A percentile compares a stretch with the other conserved stretches of the same genome.
Evolutionary conservation across 2,888 invertebrate genomes (phyloP).

Genomic region (Athetis lepigone): DNA sequence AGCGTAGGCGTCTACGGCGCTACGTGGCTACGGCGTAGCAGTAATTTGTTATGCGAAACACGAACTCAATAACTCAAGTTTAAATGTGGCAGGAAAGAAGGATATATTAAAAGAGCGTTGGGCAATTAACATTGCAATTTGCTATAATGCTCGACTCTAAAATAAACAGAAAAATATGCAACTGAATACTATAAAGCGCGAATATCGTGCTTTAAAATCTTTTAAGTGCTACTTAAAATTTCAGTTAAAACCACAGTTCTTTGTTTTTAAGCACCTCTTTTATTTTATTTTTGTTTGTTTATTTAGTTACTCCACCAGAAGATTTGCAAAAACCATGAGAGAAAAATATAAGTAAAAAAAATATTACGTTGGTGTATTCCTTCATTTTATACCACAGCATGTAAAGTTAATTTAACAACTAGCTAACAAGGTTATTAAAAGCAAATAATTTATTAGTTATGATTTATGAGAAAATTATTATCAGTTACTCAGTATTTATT

Average conservation of each 20-base stretch:
- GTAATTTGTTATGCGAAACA: constrained; percentile 78
- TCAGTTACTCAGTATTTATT: too few species aligned
- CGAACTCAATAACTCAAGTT: constrained; percentile 82
- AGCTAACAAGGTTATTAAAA: too few species aligned
- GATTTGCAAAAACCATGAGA: too few species aligned
- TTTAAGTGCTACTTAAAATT: constrained; percentile 44
- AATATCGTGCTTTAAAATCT: constrained; percentile 60
- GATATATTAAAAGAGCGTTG: constrained; percentile 77
- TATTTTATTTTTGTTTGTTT: too few species aligned
- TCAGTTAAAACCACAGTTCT: constrained; percentile 36
- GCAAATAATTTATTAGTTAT: too few species aligned
- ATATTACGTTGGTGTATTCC: too few species aligned
- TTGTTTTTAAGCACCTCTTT: not conserved
- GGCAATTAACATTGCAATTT: constrained; percentile 75
- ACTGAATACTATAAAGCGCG: constrained; percentile 54
- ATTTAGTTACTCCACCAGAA: too few species aligned
- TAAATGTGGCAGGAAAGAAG: constrained; percentile 70
- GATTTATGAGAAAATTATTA: too few species aligned
- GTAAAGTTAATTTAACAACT: too few species aligned
- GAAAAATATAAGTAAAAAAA: too few species aligned
- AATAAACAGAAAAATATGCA: constrained; percentile 63
- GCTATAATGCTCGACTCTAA: constrained; percentile 59
- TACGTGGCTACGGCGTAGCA: constrained; percentile 73
- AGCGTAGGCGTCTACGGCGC: constrained; percentile 66
- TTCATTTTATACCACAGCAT: too few species aligned